phyloP scores from a whole-genome alignment of 2,797 vertebrate genomes.

The Anolis apletophallus region DNA sequence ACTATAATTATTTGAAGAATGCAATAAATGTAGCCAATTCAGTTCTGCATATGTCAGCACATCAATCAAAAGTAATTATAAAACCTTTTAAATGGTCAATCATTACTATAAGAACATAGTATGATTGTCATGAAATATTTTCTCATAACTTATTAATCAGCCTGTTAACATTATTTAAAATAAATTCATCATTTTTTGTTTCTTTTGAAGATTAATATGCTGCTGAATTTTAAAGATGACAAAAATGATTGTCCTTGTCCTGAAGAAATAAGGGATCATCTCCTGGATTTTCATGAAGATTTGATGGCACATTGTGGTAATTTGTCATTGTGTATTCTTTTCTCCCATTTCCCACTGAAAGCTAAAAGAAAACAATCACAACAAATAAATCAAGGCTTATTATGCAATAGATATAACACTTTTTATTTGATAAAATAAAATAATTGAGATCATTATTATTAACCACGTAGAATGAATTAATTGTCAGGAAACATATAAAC shows the following conservation, averaged over 20 bases:
- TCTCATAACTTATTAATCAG: neutral
- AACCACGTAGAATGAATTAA: neutral
- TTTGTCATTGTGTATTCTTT: conserved; percentile 23
- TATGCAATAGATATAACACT: neutral
- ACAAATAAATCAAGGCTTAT: neutral
- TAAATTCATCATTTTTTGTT: conserved; percentile 31
- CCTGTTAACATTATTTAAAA: neutral
- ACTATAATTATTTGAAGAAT: neutral
- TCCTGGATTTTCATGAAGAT: conserved; percentile 94
- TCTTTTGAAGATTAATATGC: conserved; percentile 91
- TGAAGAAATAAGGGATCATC: conserved; percentile 89
- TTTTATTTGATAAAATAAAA: neutral
- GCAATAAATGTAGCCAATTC: neutral
- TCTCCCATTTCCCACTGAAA: neutral
- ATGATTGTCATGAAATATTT: neutral
- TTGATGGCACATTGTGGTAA: conserved; percentile 95
- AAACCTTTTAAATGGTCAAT: too few species aligned
- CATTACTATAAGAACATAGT: neutral
- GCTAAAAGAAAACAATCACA: conserved; percentile 1
- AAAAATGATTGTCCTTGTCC: conserved; percentile 95
- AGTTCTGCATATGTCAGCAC: neutral
- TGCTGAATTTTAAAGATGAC: conserved; percentile 94
- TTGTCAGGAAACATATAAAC: neutral
- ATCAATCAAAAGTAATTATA: neutral
- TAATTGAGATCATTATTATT: neutral